Conservation (phyloP, 2,113 vertebrate species). For the Xyrauchen texanus region DNA sequence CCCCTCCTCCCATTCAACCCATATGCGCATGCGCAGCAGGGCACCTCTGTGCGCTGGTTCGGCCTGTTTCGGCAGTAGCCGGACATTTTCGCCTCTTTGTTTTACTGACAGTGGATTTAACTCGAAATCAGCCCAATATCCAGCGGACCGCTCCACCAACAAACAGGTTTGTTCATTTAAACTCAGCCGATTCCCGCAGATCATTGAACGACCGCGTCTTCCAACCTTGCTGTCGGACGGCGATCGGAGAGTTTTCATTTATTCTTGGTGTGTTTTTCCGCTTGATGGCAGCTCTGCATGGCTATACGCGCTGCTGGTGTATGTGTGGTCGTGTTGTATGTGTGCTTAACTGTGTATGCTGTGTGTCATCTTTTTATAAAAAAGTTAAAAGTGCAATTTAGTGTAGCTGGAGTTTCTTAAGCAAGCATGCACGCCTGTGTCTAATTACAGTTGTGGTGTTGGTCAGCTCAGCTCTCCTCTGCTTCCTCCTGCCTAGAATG, state of each 20-base stretch:
- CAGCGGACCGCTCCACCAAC: conserved; percentile 68
- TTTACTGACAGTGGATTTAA: conserved; percentile 82
- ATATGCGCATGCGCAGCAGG: conserved; percentile 71
- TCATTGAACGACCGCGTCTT: conserved; percentile 29
- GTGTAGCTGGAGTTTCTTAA: conserved; percentile 33
- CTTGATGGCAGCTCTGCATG: conserved; percentile 71
- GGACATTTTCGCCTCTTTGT: conserved; percentile 85
- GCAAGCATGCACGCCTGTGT: conserved; percentile 7
- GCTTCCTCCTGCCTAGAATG: conserved; percentile 65
- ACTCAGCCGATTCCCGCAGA: conserved; percentile 38
- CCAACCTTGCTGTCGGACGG: conserved; percentile 48
- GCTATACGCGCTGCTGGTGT: conserved; percentile 69
- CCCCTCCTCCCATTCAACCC: conserved; percentile 44
- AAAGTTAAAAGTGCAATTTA: conserved; percentile 60
- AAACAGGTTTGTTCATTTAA: conserved; percentile 72
- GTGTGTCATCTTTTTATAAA: conserved; percentile 55
- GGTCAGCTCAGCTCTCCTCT: conserved; percentile 46
- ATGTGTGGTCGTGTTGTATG: conserved; percentile 63
- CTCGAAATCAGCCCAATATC: conserved; percentile 75
- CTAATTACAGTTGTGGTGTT: not conserved
- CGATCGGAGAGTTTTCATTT: conserved; percentile 59
- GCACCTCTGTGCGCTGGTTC: conserved; percentile 72
- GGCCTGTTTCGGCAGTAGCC: conserved; percentile 80
- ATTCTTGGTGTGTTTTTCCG: conserved; percentile 66
- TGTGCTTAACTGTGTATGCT: conserved; percentile 54